Base-by-base conservation (phyloP, 1,140 invertebrate genomes). In the Drosophila bipectinata region DNA sequence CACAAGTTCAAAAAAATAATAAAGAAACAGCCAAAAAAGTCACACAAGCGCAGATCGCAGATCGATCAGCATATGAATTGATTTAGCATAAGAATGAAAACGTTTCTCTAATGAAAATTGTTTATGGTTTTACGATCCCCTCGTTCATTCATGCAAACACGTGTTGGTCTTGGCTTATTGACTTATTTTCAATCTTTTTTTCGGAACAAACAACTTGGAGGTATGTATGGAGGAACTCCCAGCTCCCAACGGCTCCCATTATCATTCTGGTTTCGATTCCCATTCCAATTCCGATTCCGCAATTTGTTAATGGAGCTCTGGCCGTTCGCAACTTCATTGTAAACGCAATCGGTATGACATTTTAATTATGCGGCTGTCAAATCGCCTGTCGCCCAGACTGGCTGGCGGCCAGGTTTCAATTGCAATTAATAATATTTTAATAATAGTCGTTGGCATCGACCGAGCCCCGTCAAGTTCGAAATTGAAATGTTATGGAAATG, bases 391-490 rank as follows among this genome's bases (percentile, higher is more conserved):
- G 34, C 15, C 45, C 58, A 21, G 48, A 39, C 53, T 44, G 66
- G 37, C 71, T 44, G 59, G 37, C 78, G 21, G 62, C 61, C 39
- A 59, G 54, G 14, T 76, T 71, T 88, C 83, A 78, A 88, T 87
- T 87, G 83, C 77, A 87, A 87, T 87, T 87, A 87, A 88, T 87
- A 88, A 87, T 87, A 60, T 76, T 76, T 87, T 88, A 87, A 87
- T 87, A 87, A 80, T 84, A 88, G 79, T 82, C 66, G 82, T 58
- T 73, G 82, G 74, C 81, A 82, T 78, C 79, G 64, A 53, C 44
- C 24, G 39, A 10, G 28, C 21, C 55, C 61, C 45, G 78, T 68
- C 81, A 77, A 78, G 74, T 81, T 71, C 52, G 18, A 47, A 68
- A 69, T 71, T 81, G 62, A 87, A 72, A 74, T 82, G 61, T 68